Conservation (phyloP, 1,140 invertebrate species). For the Metaphire vulgaris region DNA sequence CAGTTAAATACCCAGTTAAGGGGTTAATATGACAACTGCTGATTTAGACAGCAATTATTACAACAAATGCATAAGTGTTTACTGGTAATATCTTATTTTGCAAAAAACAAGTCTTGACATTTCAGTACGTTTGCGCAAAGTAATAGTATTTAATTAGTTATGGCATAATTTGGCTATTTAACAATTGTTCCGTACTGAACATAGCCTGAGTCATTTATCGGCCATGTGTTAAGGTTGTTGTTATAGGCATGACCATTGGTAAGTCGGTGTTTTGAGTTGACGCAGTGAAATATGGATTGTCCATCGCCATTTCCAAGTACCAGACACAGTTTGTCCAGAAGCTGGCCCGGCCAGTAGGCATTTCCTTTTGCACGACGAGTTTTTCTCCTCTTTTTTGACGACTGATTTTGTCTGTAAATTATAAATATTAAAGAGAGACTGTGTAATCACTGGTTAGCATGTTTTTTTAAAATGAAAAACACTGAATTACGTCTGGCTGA, state of each 20-base stretch:
- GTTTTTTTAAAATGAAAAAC: no score
- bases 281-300: constrained; percentile 25
- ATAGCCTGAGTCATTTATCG: constrained; percentile 35
- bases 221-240: constrained; percentile 38
- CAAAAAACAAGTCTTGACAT: no score
- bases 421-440: no score
- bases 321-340: constrained; percentile 44
- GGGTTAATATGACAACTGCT: no score
- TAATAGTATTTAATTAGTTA: no score
- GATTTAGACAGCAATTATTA: no score
- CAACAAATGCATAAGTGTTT: no score
- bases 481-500: no score
- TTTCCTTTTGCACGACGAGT: constrained; percentile 30
- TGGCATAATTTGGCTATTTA: background rate
- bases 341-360: constrained; percentile 46
- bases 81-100: no score
- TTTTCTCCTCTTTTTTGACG: background rate
- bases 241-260: constrained; percentile 37
- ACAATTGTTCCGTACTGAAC: constrained; percentile 25
- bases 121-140: no score
- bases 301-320: constrained; percentile 36
- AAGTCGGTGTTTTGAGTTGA: constrained; percentile 15
- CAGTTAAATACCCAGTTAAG: no score
- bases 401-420: background rate
- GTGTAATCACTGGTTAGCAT: no score